A percentile compares a stretch with the other conserved stretches of the same genome.
Evolutionary conservation across 1,140 invertebrate genomes (phyloP).

Genomic region (Lordiphosa mommai): DNA sequence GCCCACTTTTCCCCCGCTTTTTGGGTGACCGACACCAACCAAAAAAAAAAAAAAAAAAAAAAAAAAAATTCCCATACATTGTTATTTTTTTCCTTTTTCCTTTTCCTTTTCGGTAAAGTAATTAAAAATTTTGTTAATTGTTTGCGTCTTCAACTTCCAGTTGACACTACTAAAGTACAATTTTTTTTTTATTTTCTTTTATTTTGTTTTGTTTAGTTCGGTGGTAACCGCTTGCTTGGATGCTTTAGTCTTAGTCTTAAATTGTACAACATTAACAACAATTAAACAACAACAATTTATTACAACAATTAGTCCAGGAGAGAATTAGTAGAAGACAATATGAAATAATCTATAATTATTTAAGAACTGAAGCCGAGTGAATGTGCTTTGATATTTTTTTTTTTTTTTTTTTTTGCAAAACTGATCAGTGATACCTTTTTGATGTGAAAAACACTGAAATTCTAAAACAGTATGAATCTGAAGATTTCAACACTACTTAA

Average conservation of each 20-base stretch:
- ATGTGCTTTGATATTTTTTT: no score
- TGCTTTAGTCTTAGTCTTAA: conserved; percentile 3
- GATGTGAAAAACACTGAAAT: no score
- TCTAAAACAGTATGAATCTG: no score
- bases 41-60: conserved; percentile 17
- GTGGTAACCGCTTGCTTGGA: conserved; percentile 52
- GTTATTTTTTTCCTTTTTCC: neutral
- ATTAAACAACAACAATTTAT: conserved; percentile 61
- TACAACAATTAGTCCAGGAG: neutral
- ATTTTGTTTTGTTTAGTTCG: conserved; percentile 18
- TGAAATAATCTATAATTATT: no score
- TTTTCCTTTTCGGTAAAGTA: neutral
- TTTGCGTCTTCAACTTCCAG: conserved; percentile 5
- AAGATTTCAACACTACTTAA: no score
- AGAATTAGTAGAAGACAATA: no score
- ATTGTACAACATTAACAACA: conserved; percentile 47
- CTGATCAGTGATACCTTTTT: no score
- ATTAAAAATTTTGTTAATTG: neutral
- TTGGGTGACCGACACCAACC: conserved; percentile 19
- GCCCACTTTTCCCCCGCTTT: conserved; percentile 59
- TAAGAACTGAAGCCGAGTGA: no score
- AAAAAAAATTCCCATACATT: neutral
- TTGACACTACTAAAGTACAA: conserved; percentile 53
- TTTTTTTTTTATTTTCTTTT: neutral
- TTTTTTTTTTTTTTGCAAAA: no score